Conservation (phyloP, 2,113 vertebrate genomes). For the Pterocles orientalis region DNA sequence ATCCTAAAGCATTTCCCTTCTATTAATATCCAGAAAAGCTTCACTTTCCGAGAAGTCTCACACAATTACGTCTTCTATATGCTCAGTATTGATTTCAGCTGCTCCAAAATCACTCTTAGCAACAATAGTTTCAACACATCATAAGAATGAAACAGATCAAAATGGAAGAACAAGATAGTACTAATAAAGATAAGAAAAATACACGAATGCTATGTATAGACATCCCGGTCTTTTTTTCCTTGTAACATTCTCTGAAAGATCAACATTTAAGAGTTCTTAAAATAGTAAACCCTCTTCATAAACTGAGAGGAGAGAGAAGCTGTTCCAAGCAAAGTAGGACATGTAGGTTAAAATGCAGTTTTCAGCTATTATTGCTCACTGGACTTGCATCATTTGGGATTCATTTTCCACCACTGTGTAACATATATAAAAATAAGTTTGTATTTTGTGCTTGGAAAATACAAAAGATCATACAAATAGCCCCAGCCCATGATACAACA, state of each 20-base stretch:
- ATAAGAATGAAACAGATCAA: background rate
- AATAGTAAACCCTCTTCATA: background rate
- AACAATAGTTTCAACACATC: background rate
- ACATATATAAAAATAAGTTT: background rate
- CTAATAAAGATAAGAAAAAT: background rate
- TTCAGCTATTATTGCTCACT: background rate
- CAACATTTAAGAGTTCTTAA: background rate
- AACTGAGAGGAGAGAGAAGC: background rate
- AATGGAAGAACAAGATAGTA: background rate
- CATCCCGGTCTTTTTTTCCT: background rate
- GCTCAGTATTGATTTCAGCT: background rate
- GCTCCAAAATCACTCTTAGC: background rate
- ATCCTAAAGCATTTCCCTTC: background rate
- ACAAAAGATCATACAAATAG: background rate
- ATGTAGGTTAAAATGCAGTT: background rate
- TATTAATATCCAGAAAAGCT: conserved; percentile 29
- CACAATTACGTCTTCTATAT: background rate
- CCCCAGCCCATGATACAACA: background rate
- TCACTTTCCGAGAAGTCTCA: background rate
- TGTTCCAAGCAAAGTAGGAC: background rate
- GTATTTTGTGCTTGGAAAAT: background rate
- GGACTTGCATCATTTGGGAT: background rate
- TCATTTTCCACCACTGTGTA: background rate
- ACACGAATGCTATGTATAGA: background rate
- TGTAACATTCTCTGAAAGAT: background rate